phyloP scores from a whole-genome alignment of 2,113 vertebrate species.

The Istiophorus platypterus region DNA sequence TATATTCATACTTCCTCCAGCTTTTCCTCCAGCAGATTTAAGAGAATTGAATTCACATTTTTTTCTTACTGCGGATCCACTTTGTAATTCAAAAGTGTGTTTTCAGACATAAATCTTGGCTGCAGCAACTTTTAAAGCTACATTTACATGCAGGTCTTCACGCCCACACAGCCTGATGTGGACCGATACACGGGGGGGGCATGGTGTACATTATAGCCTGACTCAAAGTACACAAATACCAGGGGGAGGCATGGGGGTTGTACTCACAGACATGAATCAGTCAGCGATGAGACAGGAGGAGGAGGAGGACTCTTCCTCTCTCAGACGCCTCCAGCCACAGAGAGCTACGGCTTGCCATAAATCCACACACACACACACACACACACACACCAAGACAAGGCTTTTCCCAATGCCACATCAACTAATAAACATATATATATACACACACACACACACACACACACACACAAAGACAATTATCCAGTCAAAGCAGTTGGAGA shows the following conservation, averaged over 20 bases:
- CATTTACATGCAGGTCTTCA: conserved; percentile 33
- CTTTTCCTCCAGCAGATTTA: not conserved
- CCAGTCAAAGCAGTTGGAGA: no score
- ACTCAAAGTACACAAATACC: conserved; percentile 28
- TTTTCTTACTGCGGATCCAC: not conserved
- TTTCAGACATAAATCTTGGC: conserved; percentile 17
- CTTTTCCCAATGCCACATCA: not conserved
- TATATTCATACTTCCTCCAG: not conserved
- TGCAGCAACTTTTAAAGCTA: not conserved
- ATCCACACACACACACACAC: conserved; percentile 29
- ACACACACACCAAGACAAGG: not conserved
- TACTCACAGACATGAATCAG: conserved; percentile 50
- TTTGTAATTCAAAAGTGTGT: conserved; percentile 21
- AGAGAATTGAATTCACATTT: not conserved
- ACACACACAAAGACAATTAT: not conserved
- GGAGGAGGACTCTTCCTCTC: conserved; percentile 1
- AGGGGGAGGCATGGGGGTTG: not conserved
- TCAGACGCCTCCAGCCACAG: conserved; percentile 30
- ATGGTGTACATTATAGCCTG: conserved; percentile 16
- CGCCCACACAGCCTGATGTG: conserved; percentile 6
- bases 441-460: not conserved
- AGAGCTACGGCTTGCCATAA: conserved; percentile 10
- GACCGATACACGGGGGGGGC: conserved; percentile 14
- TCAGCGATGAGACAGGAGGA: conserved; percentile 18
- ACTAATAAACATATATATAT: no score